A percentile compares a stretch with the other conserved stretches of the same genome.
phyloP scores from a whole-genome alignment of 2,113 vertebrate species.

The Tenrec ecaudatus region DNA sequence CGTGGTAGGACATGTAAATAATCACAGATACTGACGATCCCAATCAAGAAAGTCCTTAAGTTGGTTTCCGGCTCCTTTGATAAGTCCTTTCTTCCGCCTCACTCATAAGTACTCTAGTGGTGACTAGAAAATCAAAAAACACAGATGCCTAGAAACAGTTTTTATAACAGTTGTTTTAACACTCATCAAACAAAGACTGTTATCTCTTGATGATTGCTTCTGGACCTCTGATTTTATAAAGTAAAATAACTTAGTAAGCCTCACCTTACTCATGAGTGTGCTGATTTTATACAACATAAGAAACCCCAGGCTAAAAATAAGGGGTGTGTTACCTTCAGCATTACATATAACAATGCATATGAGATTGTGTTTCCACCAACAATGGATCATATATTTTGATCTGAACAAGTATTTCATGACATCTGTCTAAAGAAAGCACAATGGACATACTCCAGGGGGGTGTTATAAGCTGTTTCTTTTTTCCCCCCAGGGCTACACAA shows the following conservation, averaged over 20 bases:
- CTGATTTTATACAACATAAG: background rate
- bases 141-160: background rate
- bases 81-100: background rate
- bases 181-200: background rate
- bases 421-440: constrained; percentile 34
- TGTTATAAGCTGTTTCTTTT: constrained; percentile 77
- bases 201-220: constrained; percentile 9
- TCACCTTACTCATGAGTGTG: background rate
- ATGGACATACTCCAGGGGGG: constrained; percentile 73
- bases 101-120: background rate
- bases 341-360: no score
- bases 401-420: constrained; percentile 66
- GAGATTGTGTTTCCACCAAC: constrained; percentile 55
- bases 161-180: background rate
- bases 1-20: no score
- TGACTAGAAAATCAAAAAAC: background rate
- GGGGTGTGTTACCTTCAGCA: no score
- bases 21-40: no score
- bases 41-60: no score
- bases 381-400: constrained; percentile 60
- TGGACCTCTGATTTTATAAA: constrained; percentile 30
- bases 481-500: constrained; percentile 52
- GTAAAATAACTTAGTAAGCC: background rate
- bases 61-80: background rate
- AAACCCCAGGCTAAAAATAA: constrained; percentile 42